Evolutionary conservation across 2,797 vertebrate species (phyloP), one percentile per base, ranked within the genome.

Genomic region (Hypotaenidia okinawae): DNA sequence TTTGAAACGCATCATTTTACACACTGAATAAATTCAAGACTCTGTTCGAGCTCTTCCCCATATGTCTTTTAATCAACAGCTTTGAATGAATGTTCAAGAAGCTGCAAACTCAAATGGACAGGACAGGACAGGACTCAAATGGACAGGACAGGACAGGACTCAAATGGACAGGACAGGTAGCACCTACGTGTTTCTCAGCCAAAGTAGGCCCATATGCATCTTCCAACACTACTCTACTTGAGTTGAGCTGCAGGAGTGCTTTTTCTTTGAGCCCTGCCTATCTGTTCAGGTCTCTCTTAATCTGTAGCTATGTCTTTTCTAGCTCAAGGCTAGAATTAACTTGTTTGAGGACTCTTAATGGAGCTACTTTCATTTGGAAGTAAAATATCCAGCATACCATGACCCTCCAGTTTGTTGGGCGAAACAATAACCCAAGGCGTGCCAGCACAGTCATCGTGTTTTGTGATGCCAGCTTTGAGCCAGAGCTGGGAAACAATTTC

Each of bases 141-240:
- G 10, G 47, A 19, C 11, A 19, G 55, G n/a, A 0, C 24, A 24
- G 16, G 37, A 37, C 37, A 37, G 37, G 9, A 37, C 37, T 37
- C 37, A 37, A 37, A 37, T 37, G 37, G 47, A 19, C 11, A 19
- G 55, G n/a, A 0, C 24, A 24, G 16, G 30, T 23, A 55, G 11
- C 59, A 62, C 18, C 52, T 23, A 6, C 0, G 0, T 30, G 13
- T 84, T 84, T 69, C 33, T 47, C 30, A 43, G 16, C 3, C 51
- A 8, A 61, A 15, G 18, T 2, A 61, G 39, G 39, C 22, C 30
- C 4, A 0, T 6, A 1, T 10, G 11, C 8, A 28, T 1, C 57
- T 32, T 25, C 16, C 33, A n/a, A 16, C 27, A 22, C 24, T 14
- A 11, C 16, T 62, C 78, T 68, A 16, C 57, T 41, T 19, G 68